Evolutionary conservation across 30 jellyfish, hydroid and myxozoan species (phyloP), one percentile per base, ranked within the genome.

Genomic region (Phacellophora camtschatica): DNA sequence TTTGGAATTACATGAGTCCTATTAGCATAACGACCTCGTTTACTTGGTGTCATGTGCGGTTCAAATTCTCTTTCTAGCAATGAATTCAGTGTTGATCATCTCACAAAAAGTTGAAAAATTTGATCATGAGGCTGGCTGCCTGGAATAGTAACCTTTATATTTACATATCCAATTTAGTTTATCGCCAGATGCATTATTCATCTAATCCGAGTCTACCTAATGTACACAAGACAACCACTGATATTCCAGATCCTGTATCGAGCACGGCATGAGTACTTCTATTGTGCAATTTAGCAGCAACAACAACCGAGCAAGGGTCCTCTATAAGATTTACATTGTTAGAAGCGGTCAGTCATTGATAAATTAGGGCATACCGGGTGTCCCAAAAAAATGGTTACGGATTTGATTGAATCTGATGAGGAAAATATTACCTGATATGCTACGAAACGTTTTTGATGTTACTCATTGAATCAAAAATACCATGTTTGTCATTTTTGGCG

Each of bases 321-420:
- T 71, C 72, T 46, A 31, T 43, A 43, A 23, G 85, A 55, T 46
- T 43, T 18, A 71, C 55, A 20, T 45, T 50, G 71, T 46, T 50
- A 71, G 56, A 58, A 36, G 32, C 77, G 81, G 88, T 22, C 20
- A 71, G 85, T 74, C 77, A 74, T 74, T 55, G 81, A 36, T 74
- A 74, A n/a, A n/a, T n/a, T n/a, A n/a, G n/a, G n/a, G n/a, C n/a
- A n/a, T n/a, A n/a, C n/a, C n/a, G n/a, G n/a, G n/a, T n/a, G n/a
- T n/a, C n/a, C n/a, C n/a, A n/a, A n/a, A n/a, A n/a, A n/a, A n/a
- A n/a, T n/a, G n/a, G n/a, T n/a, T n/a, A n/a, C n/a, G n/a, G n/a
- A n/a, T n/a, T n/a, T n/a, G n/a, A n/a, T n/a, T n/a, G n/a, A n/a
- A n/a, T n/a, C n/a, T n/a, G n/a, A n/a, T n/a, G n/a, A n/a, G n/a